A percentile compares a stretch with the other conserved stretches of the same genome.
phyloP scores from a whole-genome alignment of 2,888 invertebrate species.

The Nezara viridula region DNA sequence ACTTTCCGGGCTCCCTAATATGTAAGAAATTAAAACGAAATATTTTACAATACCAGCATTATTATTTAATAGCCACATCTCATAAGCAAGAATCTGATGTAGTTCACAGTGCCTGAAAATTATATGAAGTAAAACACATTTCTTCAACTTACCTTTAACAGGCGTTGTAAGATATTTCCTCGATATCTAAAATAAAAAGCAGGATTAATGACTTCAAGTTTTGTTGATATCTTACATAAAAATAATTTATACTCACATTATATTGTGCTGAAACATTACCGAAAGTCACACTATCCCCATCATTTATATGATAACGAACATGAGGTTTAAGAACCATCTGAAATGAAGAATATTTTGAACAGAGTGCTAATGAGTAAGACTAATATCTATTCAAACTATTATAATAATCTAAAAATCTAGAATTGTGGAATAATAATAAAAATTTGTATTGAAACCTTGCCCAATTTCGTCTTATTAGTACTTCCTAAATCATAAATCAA shows the following conservation, averaged over 20 bases:
- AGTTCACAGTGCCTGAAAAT: not conserved
- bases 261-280: constrained; percentile 67
- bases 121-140: not conserved
- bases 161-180: constrained; percentile 4
- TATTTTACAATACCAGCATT: too few species aligned
- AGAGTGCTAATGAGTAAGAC: too few species aligned
- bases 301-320: constrained; percentile 67
- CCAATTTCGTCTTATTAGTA: constrained; percentile 71
- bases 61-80: too few species aligned
- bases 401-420: too few species aligned
- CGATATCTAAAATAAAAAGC: constrained; percentile 7
- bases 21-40: too few species aligned
- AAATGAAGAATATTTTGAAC: constrained; percentile 61
- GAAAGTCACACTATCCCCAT: constrained; percentile 67
- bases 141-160: constrained; percentile 28
- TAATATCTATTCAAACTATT: too few species aligned
- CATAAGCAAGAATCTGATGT: too few species aligned
- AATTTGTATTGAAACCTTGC: constrained; percentile 68
- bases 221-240: not conserved
- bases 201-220: not conserved
- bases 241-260: constrained; percentile 55
- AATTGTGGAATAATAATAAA: not conserved
- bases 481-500: constrained; percentile 72
- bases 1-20: too few species aligned
- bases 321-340: constrained; percentile 67